Base-by-base conservation (phyloP, 2,113 vertebrate species). In the Hyperoodon ampullatus region DNA sequence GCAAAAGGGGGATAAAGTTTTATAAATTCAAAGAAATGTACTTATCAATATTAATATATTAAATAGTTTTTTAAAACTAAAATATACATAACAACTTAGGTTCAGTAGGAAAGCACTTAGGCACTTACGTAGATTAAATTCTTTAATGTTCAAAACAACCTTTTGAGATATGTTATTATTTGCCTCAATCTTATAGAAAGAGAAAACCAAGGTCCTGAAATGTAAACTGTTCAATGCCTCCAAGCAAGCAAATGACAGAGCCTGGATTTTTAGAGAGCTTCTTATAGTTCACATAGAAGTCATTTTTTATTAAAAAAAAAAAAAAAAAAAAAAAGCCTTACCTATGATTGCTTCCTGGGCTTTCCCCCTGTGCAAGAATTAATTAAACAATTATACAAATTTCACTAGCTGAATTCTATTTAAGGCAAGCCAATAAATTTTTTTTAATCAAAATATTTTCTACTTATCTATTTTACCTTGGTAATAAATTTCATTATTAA, bases 341-440 rank as follows among this genome's bases (percentile, higher is more conserved):
- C 99, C 99, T 98, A 93, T 98, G 99, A 93, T 63, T 99, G 98
- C 98, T 99, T 97, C 98, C 99, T 96, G 99, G 99, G 97, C 99
- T 99, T 96, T 99, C 99, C 5, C 98, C 99, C 99, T 99, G 97
- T 97, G 96, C 13, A 89, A 91, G 96, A 90, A 97, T 75, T 50
- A 97, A 91, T 74, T 26, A 88, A 91, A 94, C 10, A 75, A 68
- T 93, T 84, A 68, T 53, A 72, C n/a, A 85, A 65, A 92, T 61
- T 94, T 44, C 28, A 97, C 35, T 63, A 86, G 42, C 16, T 92
- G 65, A 89, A 92, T 33, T 71, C 78, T 90, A 84, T 28, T 85
- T 96, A 78, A 96, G n/a, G 81, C 10, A 82, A 81, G 0, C 0
- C 21, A 86, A 71, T 30, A 24, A 35, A 75, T 93, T 94, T 53